Conservation (phyloP, 2,888 invertebrate species). For the Sarcophaga carnaria region DNA sequence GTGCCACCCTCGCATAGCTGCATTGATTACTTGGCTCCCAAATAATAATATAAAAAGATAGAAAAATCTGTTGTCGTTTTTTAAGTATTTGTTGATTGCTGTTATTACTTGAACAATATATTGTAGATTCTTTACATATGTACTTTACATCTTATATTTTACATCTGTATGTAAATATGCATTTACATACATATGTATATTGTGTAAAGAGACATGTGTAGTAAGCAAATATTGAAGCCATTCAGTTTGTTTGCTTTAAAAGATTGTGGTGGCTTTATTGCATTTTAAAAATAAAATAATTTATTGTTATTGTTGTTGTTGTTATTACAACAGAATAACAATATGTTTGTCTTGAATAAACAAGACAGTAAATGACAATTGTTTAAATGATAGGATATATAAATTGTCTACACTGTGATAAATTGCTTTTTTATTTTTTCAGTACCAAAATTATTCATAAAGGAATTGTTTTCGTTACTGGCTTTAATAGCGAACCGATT, state of each 20-base stretch:
- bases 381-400: neutral
- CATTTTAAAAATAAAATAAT: slow-evolving; percentile 36
- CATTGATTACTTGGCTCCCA: slow-evolving; percentile 27
- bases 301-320: slow-evolving; percentile 37
- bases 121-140: neutral
- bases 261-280: slow-evolving; percentile 26
- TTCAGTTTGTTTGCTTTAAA: slow-evolving; percentile 7
- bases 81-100: slow-evolving; percentile 28
- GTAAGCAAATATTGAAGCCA: slow-evolving; percentile 25
- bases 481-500: too few relatives aligned
- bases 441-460: too few relatives aligned
- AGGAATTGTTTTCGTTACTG: too few relatives aligned
- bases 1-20: neutral
- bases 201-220: slow-evolving; percentile 9
- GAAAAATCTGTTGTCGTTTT: neutral
- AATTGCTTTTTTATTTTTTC: too few relatives aligned
- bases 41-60: neutral
- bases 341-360: neutral
- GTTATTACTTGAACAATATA: slow-evolving; percentile 24
- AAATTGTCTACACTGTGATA: too few relatives aligned
- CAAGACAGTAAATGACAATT: neutral
- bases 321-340: neutral
- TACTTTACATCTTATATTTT: neutral
- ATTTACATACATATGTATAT: neutral
- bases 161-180: neutral